Evolutionary conservation across 2,797 vertebrate species (phyloP).

Genomic region (Darevskia nairensis): DNA sequence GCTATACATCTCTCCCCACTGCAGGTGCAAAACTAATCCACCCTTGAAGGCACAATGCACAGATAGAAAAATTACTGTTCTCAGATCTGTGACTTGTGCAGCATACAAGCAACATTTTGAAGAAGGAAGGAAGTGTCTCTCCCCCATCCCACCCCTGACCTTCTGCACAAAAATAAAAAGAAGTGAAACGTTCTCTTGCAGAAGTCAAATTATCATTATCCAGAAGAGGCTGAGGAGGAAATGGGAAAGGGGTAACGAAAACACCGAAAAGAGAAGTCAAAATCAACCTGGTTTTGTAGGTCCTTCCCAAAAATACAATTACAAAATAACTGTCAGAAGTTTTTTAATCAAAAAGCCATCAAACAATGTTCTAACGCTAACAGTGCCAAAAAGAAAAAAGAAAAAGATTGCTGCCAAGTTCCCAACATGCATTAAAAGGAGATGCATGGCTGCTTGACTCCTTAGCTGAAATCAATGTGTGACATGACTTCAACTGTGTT

Average conservation of each 20-base stretch:
- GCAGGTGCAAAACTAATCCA: constrained; percentile 17
- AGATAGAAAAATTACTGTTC: not conserved
- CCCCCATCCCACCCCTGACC: no score
- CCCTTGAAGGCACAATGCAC: not conserved
- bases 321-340: not conserved
- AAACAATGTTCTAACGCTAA: not conserved
- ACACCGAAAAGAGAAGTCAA: constrained; percentile 51
- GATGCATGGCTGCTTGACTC: not conserved
- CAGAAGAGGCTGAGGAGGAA: not conserved
- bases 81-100: not conserved
- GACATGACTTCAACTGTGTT: not conserved
- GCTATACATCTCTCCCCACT: constrained; percentile 15
- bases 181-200: constrained; percentile 43
- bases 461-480: not conserved
- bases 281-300: not conserved
- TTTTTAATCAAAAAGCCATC: not conserved
- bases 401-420: not conserved
- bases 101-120: not conserved
- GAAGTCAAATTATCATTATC: constrained; percentile 4
- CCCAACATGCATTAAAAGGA: not conserved
- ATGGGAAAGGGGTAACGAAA: constrained; percentile 31
- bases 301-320: constrained; percentile 52
- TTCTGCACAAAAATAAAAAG: not conserved
- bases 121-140: not conserved
- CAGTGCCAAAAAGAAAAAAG: no score